Evolutionary conservation across 2,888 invertebrate genomes (phyloP).

Genomic region (Folsomia manolachei): DNA sequence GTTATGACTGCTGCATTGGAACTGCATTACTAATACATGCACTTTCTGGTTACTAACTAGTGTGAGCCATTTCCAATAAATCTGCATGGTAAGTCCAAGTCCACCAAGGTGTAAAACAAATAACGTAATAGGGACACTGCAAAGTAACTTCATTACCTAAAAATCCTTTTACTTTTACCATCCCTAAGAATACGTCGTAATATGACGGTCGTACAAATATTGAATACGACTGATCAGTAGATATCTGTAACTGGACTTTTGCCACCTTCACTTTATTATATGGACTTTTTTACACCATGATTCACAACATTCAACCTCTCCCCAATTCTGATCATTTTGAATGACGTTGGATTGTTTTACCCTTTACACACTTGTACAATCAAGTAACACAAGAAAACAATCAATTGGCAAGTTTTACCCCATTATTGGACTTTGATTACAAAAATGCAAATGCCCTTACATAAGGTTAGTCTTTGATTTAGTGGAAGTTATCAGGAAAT

Average conservation of each 20-base stretch:
- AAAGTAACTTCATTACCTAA: too few relatives aligned
- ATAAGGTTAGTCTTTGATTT: not conserved
- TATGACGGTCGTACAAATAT: not conserved
- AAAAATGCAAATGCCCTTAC: too few relatives aligned
- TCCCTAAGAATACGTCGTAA: not conserved
- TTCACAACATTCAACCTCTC: too few relatives aligned
- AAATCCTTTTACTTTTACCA: constrained; percentile 2
- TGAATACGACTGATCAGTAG: not conserved
- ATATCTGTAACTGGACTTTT: not conserved
- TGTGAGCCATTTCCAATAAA: not conserved
- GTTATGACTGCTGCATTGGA: too few relatives aligned
- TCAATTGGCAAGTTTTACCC: too few relatives aligned
- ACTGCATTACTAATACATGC: not conserved
- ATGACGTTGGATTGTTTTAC: too few relatives aligned
- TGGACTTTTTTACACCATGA: too few relatives aligned
- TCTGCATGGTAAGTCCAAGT: not conserved
- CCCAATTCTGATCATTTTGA: too few relatives aligned
- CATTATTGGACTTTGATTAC: too few relatives aligned
- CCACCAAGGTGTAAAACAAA: not conserved
- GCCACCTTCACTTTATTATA: not conserved
- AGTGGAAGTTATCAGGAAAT: too few relatives aligned
- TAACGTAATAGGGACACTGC: not conserved
- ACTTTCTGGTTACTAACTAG: not conserved
- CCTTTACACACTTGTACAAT: too few relatives aligned
- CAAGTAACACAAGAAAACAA: too few relatives aligned